Evolutionary conservation across 2,797 vertebrate species (phyloP), one percentile per base, ranked within the genome.

Genomic region (Heteromormyrus szaboi): DNA sequence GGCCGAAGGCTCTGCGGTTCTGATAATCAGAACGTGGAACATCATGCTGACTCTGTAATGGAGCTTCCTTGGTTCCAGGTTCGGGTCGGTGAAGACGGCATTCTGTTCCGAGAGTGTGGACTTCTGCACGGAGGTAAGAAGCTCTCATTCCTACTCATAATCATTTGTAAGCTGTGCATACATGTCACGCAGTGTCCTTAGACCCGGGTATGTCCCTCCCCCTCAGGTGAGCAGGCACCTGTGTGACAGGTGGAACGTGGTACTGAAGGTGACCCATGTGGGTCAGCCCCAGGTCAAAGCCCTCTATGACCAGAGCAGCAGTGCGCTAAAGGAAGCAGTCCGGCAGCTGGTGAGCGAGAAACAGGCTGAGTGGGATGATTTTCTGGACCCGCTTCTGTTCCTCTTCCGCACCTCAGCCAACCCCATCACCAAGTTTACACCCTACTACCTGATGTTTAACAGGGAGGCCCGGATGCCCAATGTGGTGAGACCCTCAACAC

Each of bases 371-470:
- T 98, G 97, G 97, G 97, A 98, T 0, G 90, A 97, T n/a, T 96
- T 96, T 88, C 93, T 98, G 0, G 97, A 98, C 86, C 95, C 96
- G 0, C 90, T 97, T 87, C 94, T 98, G 65, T 97, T 97, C 0
- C 86, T 96, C 44, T 97, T 98, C 91, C 95, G 97, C 89, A 97
- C 96, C 0, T 95, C 97, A 0, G 91, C 95, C 90, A 97, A 97
- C 91, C 93, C 96, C 0, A 92, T 94, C 0, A 98, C 97, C 1
- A 97, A 96, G 91, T 97, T 97, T 90, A 96, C 95, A 0, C 97
- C 97, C 0, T 97, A 97, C 91, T 97, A 96, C 87, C 96, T 98
- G 90, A 96, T 98, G 95, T 98, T 97, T 91, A 97, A 96, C 94
- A 95, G 97, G 93, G 95, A 95, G 2, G 94, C 94, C n/a, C 94